These are phyloP conservation scores for Mormyrops boulengeri DNA, from an alignment of 2,797 vertebrate species.

Conservation along the genomic window DNA sequence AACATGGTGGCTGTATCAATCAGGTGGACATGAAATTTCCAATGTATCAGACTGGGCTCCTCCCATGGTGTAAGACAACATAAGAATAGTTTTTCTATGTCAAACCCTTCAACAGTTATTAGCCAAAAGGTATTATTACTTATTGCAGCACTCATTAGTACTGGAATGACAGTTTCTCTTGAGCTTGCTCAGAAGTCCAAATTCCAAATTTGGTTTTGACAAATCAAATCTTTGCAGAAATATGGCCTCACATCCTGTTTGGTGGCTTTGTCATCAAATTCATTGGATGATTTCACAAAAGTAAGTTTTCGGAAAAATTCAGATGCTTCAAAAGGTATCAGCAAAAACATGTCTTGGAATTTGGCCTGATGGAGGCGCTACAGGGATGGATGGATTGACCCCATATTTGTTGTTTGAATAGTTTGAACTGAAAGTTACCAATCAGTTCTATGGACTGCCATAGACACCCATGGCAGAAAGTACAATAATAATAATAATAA, in stretches of 20 bases:
- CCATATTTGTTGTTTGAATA: background rate
- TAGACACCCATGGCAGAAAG: no score
- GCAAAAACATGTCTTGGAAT: no score
- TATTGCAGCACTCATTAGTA: background rate
- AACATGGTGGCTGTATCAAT: no score
- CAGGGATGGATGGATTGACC: background rate
- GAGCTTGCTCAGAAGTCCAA: background rate
- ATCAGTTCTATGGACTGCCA: no score
- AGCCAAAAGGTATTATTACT: background rate
- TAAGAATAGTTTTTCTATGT: no score
- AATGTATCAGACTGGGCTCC: no score
- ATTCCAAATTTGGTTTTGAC: background rate
- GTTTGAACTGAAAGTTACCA: no score
- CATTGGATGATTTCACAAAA: background rate
- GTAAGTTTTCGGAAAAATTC: background rate
- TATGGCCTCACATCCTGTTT: background rate
- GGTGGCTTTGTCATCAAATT: background rate
- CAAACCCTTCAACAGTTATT: background rate
- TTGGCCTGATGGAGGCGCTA: background rate
- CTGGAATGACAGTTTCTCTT: background rate
- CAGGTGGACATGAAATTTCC: no score
- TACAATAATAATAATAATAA: background rate
- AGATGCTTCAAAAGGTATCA: background rate
- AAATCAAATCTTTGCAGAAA: background rate
- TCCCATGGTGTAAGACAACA: no score